phyloP scores from a whole-genome alignment of 2,888 invertebrate genomes.

The Epistrophella euchroma region DNA sequence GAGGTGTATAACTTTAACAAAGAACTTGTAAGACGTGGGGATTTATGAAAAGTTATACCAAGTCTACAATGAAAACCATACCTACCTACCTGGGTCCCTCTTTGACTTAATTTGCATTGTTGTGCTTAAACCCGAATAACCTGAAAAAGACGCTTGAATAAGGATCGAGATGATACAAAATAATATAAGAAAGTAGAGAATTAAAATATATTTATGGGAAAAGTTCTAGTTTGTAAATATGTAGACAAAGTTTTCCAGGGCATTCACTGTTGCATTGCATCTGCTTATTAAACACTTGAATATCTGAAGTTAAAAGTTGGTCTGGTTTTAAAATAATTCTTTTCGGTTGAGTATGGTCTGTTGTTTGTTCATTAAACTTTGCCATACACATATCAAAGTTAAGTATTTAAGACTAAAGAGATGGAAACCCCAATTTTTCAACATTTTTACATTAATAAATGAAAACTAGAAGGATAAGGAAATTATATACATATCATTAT shows the following conservation, averaged over 20 bases:
- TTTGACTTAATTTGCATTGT: conserved; percentile 42
- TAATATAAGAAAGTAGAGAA: neutral
- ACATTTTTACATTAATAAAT: neutral
- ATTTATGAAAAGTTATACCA: neutral
- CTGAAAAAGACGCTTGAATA: neutral
- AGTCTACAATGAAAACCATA: neutral
- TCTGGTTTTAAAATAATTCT: conserved; percentile 13
- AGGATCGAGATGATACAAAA: neutral
- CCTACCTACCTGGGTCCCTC: neutral
- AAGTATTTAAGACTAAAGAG: too few relatives aligned
- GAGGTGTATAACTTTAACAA: conserved; percentile 14
- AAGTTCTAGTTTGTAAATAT: conserved; percentile 23
- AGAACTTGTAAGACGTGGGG: neutral
- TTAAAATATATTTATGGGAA: conserved; percentile 44
- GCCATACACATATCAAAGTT: neutral
- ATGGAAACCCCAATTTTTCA: neutral
- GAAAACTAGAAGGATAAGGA: neutral
- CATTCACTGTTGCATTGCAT: conserved; percentile 20
- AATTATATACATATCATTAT: neutral
- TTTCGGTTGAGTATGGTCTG: neutral
- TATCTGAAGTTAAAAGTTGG: conserved; percentile 12
- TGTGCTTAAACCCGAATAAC: conserved; percentile 23
- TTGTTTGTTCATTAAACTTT: conserved; percentile 19
- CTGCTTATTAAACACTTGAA: too few relatives aligned
- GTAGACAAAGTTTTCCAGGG: neutral